Conservation (phyloP, 2,888 invertebrate genomes). For the Tenthredo notha region DNA sequence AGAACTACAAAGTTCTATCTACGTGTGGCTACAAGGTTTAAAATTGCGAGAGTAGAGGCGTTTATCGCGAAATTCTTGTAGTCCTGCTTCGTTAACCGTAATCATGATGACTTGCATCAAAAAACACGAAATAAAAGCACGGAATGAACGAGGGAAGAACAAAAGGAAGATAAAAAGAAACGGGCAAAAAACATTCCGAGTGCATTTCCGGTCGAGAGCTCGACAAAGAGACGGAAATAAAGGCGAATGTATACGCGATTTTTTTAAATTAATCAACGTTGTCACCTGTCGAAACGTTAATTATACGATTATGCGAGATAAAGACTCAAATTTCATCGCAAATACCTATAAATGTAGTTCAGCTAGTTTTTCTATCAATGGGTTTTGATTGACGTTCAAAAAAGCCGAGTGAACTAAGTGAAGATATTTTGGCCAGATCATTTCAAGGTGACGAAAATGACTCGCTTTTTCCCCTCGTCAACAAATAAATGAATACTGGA, state of each 20-base stretch:
- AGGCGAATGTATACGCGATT: neutral
- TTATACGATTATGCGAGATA: neutral
- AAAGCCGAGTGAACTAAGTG: neutral
- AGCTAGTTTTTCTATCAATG: neutral
- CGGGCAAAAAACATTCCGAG: neutral
- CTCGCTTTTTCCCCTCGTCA: neutral
- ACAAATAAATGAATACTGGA: neutral
- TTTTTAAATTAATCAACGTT: neutral
- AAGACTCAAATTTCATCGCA: neutral
- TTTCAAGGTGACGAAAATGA: neutral
- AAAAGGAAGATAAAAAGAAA: neutral
- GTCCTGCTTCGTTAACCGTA: neutral
- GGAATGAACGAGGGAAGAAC: neutral
- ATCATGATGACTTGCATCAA: slow-evolving; percentile 12
- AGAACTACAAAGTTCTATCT: neutral
- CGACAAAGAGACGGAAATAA: neutral
- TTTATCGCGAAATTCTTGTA: neutral
- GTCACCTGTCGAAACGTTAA: neutral
- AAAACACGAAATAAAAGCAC: slow-evolving; percentile 11
- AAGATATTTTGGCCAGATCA: neutral
- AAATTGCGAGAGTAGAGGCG: neutral
- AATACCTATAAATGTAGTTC: neutral
- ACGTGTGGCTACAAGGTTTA: neutral
- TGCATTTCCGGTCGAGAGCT: neutral
- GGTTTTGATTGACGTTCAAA: neutral